Base-by-base conservation (phyloP, 2,113 vertebrate genomes). In the Anthoscopus minutus region DNA sequence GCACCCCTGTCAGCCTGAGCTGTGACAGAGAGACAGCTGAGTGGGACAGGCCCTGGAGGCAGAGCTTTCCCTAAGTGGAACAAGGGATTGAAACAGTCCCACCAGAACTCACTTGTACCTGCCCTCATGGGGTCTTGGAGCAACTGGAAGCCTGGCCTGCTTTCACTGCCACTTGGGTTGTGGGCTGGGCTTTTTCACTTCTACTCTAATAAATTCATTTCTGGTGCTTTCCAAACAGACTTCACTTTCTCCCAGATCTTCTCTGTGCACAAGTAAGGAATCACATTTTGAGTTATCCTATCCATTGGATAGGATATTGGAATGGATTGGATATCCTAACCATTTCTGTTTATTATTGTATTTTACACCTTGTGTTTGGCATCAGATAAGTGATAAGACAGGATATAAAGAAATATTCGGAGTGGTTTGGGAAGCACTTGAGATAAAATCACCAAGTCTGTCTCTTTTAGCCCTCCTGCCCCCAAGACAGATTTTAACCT, bases 271-370 rank as follows among this genome's bases (percentile, higher is more conserved):
- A 30, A 56, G 48, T 5, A 37, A 78, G 54, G 35, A 88, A 13
- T 28, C 15, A 21, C 15, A 7, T 33, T 1, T 2, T 65, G 58
- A 77, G 19, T 50, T 44, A 12, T 81, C 80, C n/a, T n/a, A n/a
- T n/a, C n/a, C n/a, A n/a, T n/a, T n/a, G n/a, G n/a, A n/a, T n/a
- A n/a, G n/a, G n/a, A n/a, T n/a, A n/a, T n/a, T n/a, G n/a, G n/a
- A n/a, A n/a, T n/a, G n/a, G n/a, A n/a, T n/a, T n/a, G n/a, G n/a
- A n/a, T n/a, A n/a, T 80, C 50, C 73, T 58, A 11, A 60, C 27
- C 3, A 1, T 37, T 53, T 71, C 53, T n/a, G 0, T 30, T 74
- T 45, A 16, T 69, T 88, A 4, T 13, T 2, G 0, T 50, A 10
- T 33, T 22, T 64, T 54, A 10, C 3, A 10, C 28, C 44, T 16